Evolutionary conservation across 2,888 invertebrate genomes (phyloP).

Genomic region (Eucera pruinosa): DNA sequence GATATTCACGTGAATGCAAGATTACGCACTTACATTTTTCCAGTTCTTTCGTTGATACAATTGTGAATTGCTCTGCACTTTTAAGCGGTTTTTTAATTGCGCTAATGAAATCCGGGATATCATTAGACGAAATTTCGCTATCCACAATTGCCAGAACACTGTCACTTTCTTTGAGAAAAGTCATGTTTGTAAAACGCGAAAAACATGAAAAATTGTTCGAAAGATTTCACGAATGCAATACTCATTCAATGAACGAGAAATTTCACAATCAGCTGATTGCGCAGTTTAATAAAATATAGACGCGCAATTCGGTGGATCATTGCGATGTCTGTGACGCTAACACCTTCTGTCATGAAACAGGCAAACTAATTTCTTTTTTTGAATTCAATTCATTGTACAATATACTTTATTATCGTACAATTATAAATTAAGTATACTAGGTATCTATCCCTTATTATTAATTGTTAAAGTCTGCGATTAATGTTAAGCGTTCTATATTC

Average conservation of each 20-base stretch:
- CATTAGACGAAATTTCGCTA: constrained; percentile 37
- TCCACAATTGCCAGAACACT: constrained; percentile 46
- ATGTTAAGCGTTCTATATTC: too few relatives aligned
- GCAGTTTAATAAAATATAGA: background rate
- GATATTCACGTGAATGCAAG: background rate
- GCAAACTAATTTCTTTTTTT: background rate
- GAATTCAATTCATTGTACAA: too few relatives aligned
- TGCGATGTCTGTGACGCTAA: background rate
- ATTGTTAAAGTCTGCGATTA: too few relatives aligned
- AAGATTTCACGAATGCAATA: too few relatives aligned
- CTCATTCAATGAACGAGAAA: too few relatives aligned
- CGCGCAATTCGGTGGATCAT: background rate
- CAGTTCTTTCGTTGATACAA: constrained; percentile 87
- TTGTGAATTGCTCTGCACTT: constrained; percentile 85
- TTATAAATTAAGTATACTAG: too few relatives aligned
- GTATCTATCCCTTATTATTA: too few relatives aligned
- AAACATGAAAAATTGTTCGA: background rate
- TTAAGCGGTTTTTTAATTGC: constrained; percentile 85
- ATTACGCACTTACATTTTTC: constrained; percentile 85
- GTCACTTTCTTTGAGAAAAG: constrained; percentile 34
- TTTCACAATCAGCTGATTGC: background rate
- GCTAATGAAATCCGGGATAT: constrained; percentile 83
- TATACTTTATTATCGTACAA: too few relatives aligned
- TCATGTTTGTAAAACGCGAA: constrained; percentile 35
- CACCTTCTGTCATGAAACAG: background rate